A percentile compares a stretch with the other conserved stretches of the same genome.
Evolutionary conservation across 1,140 invertebrate species (phyloP).

Genomic region (Gryllus bimaculatus): DNA sequence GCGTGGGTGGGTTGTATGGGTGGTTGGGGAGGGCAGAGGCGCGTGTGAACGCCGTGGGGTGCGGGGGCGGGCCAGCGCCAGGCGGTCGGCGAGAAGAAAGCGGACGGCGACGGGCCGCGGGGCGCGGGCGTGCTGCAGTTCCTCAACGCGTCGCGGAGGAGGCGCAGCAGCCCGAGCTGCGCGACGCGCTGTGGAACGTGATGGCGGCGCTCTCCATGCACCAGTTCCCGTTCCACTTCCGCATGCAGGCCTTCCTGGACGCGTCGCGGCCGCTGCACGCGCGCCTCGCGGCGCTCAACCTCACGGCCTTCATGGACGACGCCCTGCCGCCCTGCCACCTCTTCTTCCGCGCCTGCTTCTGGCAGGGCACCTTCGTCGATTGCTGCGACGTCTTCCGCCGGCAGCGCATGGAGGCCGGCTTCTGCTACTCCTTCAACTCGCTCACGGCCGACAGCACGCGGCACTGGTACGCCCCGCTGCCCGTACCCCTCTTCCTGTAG

Average conservation of each 20-base stretch:
- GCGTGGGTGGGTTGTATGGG: too few species aligned
- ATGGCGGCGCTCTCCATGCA: slow-evolving; percentile 2
- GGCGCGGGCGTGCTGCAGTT: too few species aligned
- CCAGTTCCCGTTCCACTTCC: slow-evolving; percentile 6
- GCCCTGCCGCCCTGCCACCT: slow-evolving; percentile 20
- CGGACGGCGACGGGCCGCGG: too few species aligned
- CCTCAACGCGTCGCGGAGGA: not conserved
- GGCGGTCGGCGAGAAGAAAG: too few species aligned
- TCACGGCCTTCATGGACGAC: not conserved
- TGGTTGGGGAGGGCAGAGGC: too few species aligned
- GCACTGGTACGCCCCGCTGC: slow-evolving; percentile 20
- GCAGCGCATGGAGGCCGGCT: slow-evolving; percentile 26
- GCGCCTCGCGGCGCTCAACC: slow-evolving; percentile 8
- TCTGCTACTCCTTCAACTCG: slow-evolving; percentile 28
- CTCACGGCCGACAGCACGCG: slow-evolving; percentile 23
- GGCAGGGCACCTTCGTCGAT: slow-evolving; percentile 19
- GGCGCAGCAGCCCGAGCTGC: not conserved
- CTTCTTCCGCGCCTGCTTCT: slow-evolving; percentile 24
- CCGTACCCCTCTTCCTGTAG: too few species aligned
- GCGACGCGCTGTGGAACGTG: not conserved
- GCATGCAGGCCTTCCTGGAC: not conserved
- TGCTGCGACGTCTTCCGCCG: slow-evolving; percentile 23
- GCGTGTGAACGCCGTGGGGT: too few species aligned
- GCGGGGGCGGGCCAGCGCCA: too few species aligned
- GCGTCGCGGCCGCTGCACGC: slow-evolving; percentile 13